Percentiles rank a stretch among this genome's conserved stretches.
These are phyloP conservation scores for Aeoliscus strigatus DNA, from an alignment of 2,797 vertebrate species.

Conservation along the genomic window DNA sequence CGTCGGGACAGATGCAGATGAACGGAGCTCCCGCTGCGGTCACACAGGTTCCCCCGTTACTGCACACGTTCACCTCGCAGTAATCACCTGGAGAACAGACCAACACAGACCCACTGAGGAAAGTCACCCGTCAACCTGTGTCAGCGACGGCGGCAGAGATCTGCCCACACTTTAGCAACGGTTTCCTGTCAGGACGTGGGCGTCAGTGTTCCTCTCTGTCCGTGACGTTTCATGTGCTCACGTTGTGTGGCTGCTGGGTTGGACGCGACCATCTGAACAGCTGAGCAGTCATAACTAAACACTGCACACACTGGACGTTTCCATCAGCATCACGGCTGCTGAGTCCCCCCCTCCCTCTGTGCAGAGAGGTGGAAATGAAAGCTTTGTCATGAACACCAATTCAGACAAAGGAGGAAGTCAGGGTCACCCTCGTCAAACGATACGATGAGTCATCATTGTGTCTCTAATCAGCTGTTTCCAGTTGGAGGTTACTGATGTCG, in stretches of 20 bases:
- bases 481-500: too few relatives aligned
- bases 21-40: constrained; percentile 69
- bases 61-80: constrained; percentile 83
- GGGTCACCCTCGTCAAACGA: too few relatives aligned
- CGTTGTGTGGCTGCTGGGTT: constrained; percentile 15
- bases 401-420: too few relatives aligned
- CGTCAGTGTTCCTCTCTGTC: neutral
- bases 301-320: constrained; percentile 59
- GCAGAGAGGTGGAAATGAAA: too few relatives aligned
- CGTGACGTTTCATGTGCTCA: neutral
- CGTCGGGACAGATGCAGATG: constrained; percentile 88
- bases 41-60: constrained; percentile 89
- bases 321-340: constrained; percentile 30
- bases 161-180: too few relatives aligned
- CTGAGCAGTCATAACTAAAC: constrained; percentile 57
- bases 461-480: too few relatives aligned
- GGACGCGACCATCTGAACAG: constrained; percentile 33
- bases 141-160: too few relatives aligned
- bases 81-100: constrained; percentile 81
- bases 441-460: too few relatives aligned
- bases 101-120: too few relatives aligned
- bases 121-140: too few relatives aligned
- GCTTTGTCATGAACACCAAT: too few relatives aligned
- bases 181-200: too few relatives aligned
- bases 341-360: constrained; percentile 12